A percentile compares a stretch with the other conserved stretches of the same genome.
These are phyloP conservation scores for Gallinago solitaria DNA, from an alignment of 2,797 vertebrate species.

Conservation along the genomic window DNA sequence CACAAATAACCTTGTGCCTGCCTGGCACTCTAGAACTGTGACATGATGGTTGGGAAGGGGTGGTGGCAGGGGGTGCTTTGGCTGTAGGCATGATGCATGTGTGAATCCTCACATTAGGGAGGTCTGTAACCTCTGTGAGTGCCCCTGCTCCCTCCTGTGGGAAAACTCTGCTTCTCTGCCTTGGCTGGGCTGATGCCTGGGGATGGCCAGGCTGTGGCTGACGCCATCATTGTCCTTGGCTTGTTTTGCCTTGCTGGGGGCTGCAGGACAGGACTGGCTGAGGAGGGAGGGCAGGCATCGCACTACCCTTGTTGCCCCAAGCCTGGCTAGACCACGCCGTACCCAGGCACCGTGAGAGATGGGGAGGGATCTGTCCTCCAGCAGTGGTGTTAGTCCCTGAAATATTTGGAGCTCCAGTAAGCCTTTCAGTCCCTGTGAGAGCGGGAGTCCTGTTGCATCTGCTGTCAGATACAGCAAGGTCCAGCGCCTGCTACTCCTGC, in stretches of 20 bases:
- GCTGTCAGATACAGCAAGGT: background rate
- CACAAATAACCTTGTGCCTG: background rate
- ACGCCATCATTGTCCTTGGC: background rate
- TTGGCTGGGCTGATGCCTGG: background rate
- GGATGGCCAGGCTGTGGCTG: background rate
- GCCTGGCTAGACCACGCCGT: background rate
- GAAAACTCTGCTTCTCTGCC: background rate
- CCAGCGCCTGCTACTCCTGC: background rate
- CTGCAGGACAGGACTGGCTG: background rate
- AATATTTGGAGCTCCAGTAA: background rate
- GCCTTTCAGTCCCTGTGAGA: background rate
- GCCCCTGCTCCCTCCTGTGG: background rate
- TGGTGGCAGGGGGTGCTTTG: background rate
- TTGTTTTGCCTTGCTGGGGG: background rate
- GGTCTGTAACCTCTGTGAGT: background rate
- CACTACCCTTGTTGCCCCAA: background rate
- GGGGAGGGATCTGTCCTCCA: background rate
- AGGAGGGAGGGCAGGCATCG: background rate
- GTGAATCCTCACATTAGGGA: fast-evolving
- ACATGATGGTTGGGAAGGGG: fast-evolving
- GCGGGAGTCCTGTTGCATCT: background rate
- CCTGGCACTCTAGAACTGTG: background rate
- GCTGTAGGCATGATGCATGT: fast-evolving
- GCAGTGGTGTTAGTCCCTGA: background rate
- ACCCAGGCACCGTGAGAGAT: background rate